Evolutionary conservation across 1,140 invertebrate genomes (phyloP), one percentile per base, ranked within the genome.

Genomic region (Dendroctonus ponderosae): DNA sequence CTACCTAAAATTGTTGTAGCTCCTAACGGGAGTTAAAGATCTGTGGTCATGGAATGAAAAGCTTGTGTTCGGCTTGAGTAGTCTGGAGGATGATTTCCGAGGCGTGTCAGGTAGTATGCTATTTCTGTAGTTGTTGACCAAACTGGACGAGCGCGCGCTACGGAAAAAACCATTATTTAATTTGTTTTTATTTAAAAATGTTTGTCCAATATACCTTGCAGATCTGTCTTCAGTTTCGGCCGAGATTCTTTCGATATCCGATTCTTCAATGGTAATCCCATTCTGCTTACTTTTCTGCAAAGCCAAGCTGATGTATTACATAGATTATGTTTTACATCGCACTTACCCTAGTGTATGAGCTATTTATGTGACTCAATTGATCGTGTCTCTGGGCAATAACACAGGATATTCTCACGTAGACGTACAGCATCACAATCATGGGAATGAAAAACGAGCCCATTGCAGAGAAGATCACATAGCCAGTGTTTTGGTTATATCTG

Each of bases 391-490:
- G 85, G 0, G 90, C 87, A 7, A 94, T 88, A 41, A 93, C 90
- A 73, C 90, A 91, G 6, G 91, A 93, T 78, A 96, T 96, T 72
- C 90, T 87, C 0, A 89, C 85, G 76, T 96, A 96, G 7, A 94
- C 92, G 74, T 95, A 92, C 7, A 94, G 82, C 90, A 97, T 95
- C n/a, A 96, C 91, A 5, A 89, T 82, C 78, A 96, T 87, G 3
- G 94, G 94, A 56, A 96, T 85, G 79, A 95, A 97, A 80, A 96
- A 97, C 0, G 93, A 94, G 0, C 93, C 93, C 83, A 94, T 89
- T 0, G 93, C 90, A 0, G 93, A 96, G 79, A 94, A 96, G 46
- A 96, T 86, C 11, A 95, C 92, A 80, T 94, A 95, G 5, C 89
- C 90, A 48, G 86, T 85, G 75, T 94, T 92, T 74, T 88, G 87